Evolutionary conservation across 2,888 invertebrate genomes (phyloP).

Genomic region (Zelleria hepariella): DNA sequence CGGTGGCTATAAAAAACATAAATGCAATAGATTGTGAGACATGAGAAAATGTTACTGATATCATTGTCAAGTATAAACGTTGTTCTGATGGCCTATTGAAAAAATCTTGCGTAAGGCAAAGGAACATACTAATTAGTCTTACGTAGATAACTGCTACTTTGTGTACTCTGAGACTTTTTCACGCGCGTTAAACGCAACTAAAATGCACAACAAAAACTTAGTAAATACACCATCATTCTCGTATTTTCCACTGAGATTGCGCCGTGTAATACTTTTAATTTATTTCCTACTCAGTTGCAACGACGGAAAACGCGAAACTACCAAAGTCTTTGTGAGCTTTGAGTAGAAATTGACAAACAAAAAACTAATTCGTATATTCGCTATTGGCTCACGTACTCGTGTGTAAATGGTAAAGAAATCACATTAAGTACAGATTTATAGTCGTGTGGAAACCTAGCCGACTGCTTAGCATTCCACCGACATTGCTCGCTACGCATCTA

Average conservation of each 20-base stretch:
- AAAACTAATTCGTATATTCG: too few species aligned
- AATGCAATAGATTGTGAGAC: neutral
- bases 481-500: neutral
- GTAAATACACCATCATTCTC: too few species aligned
- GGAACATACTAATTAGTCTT: neutral
- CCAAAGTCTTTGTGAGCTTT: too few species aligned
- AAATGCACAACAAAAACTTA: too few species aligned
- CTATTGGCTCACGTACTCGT: neutral
- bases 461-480: neutral
- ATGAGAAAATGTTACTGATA: neutral
- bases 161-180: too few species aligned
- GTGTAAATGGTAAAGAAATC: neutral
- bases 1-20: neutral
- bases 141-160: too few species aligned
- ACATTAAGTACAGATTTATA: neutral
- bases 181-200: too few species aligned
- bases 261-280: too few species aligned
- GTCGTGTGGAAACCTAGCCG: neutral
- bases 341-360: too few species aligned
- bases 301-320: too few species aligned
- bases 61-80: neutral
- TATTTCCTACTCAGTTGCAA: too few species aligned
- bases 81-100: neutral
- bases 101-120: neutral
- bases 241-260: too few species aligned